Evolutionary conservation across 2,888 invertebrate genomes (phyloP), one percentile per base, ranked within the genome.

Genomic region (Allophyes oxyacanthae): DNA sequence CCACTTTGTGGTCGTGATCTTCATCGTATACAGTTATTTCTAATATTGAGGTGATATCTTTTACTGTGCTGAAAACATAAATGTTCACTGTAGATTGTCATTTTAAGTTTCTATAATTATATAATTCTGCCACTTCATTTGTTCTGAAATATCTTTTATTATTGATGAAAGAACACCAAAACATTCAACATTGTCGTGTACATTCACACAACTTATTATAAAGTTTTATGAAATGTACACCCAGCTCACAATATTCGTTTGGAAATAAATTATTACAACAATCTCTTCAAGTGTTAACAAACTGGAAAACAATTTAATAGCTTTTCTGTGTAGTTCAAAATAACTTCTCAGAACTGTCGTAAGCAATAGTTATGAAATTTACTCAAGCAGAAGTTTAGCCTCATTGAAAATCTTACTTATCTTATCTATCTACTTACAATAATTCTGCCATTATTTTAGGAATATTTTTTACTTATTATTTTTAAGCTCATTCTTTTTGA

Each of bases 1-100:
- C 99, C 9, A 98, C 99, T 88, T 99, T 99, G 87, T 99, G 99
- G 86, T 99, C 99, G 61, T 99, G 96, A 87, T 99, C 99, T 91
- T 99, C 99, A 83, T 99, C 99, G 87, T 97, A 99, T 0, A 99
- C 98, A 0, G 99, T 99, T 48, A 99, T 94, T 83, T 99, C 99
- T 69, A 99, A 92, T 44, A 98, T 96, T 49, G 98, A 97, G 79
- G 99, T 98, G 70, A 99, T 98, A 85, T 99, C 99, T 85, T 99
- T 98, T n/a, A 98, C 96, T 87, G 98, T 98, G 85, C 97, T 97
- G 87, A 51, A 94, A 91, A 57, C 2, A 50, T 9, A 28, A 28
- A 28, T 4, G 20, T 20, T 3, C 20, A 20, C 4, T 20, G 20
- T 20, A 20, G 20, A 20, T 20, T 20, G 20, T n/a, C n/a, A 20